Base-by-base conservation (phyloP, 2,797 vertebrate species). In the Chaenodraco wilsoni region DNA sequence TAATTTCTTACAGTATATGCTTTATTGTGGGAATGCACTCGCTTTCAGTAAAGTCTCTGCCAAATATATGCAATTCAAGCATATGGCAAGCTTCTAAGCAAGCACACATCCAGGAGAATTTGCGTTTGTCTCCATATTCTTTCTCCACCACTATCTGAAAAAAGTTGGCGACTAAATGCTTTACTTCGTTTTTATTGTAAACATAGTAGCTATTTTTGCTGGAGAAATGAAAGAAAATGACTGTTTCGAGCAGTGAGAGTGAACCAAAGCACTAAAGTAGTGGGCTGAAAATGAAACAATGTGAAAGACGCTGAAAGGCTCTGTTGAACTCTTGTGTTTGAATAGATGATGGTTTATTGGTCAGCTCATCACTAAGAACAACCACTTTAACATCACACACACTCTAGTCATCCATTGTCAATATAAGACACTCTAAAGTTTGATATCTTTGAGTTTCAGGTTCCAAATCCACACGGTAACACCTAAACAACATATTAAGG, bases 391-490 rank as follows among this genome's bases (percentile, higher is more conserved):
- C 10, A 50, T 12, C 12, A 31, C 13, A 50, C 3, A 3, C 0
- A 57, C 7, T 15, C 7, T 44, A 21, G 49, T 31, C 16, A 23
- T 27, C 7, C 14, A 17, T 9, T 45, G 48, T 63, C 33, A 10
- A 8, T 45, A 48, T 49, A 64, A 62, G 23, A 16, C 11, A 0
- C 41, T 50, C 62, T 45, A 27, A 37, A 65, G 52, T 5, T 71
- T 60, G 8, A 43, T 31, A 31, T 49, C 49, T 61, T 63, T 50
- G 9, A 62, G 10, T 71, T 63, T 49, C 3, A 67, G 61, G 27
- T 65, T 41, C 72, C 41, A 71, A n/a, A n/a, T 79, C 40, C 40
- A 31, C 31, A 43, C 16, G 58, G 49, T 2, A 68, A 49, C 21
- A 17, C 58, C 14, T 59, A 21, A 59, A 50, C 15, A 64, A 55